Evolutionary conservation across 2,797 vertebrate genomes (phyloP).

Genomic region (Prionace glauca): DNA sequence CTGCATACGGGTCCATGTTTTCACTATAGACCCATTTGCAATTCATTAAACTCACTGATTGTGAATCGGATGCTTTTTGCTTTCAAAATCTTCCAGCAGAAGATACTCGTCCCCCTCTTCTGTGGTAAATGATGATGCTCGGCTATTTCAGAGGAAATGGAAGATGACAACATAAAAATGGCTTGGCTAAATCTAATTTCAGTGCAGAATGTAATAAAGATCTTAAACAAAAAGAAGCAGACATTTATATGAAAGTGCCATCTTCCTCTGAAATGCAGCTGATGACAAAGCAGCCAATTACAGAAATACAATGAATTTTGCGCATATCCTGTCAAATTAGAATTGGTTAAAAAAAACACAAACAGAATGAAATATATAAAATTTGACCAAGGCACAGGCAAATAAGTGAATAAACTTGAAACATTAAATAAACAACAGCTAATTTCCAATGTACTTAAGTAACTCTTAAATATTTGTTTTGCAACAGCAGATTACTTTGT

Average conservation of each 20-base stretch:
- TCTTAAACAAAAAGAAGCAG: conserved; percentile 10
- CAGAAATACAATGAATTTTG: background rate
- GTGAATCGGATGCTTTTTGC: conserved; percentile 73
- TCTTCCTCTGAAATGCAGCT: conserved; percentile 8
- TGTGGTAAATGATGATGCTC: conserved; percentile 65
- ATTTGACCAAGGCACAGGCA: background rate
- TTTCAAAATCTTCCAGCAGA: conserved; percentile 96
- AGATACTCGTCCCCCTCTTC: conserved; percentile 86
- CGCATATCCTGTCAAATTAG: background rate
- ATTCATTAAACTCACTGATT: conserved; percentile 59
- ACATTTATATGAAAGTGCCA: background rate
- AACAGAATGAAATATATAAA: background rate
- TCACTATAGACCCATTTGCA: background rate
- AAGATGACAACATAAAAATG: conserved; percentile 49
- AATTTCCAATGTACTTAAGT: background rate
- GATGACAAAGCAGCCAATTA: background rate
- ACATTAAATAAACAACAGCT: too few species aligned
- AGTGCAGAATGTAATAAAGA: background rate
- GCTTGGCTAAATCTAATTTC: background rate
- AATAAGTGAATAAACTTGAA: background rate
- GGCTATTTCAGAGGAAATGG: conserved; percentile 62
- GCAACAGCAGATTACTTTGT: too few species aligned
- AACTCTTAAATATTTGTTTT: background rate
- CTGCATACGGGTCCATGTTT: conserved; percentile 54
- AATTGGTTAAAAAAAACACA: background rate